Conservation (phyloP, 2,797 vertebrate genomes). For the Anisognathus igniventris region DNA sequence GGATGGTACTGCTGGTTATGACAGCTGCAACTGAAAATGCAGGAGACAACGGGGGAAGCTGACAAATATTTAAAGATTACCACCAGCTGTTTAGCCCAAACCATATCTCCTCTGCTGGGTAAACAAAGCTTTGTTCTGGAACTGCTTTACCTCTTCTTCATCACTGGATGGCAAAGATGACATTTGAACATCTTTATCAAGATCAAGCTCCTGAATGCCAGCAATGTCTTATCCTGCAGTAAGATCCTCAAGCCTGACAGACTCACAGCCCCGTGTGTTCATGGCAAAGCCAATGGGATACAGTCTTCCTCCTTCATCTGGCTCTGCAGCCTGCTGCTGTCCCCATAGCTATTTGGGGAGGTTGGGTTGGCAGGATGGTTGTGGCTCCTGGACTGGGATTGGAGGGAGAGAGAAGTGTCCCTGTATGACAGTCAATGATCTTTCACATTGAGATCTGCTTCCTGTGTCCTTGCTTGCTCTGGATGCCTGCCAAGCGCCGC, state of each 20-base stretch:
- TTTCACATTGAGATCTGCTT: neutral
- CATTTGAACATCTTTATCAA: neutral
- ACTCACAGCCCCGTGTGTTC: neutral
- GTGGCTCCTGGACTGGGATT: accelerated
- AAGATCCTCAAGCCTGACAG: neutral
- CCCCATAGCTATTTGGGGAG: accelerated
- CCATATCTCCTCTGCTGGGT: neutral
- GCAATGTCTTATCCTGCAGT: neutral
- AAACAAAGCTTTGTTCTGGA: neutral
- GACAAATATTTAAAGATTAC: slow-evolving; percentile 41
- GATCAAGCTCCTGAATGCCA: neutral
- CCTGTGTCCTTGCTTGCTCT: neutral
- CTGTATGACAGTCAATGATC: neutral
- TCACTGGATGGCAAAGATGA: neutral
- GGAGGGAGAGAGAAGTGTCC: neutral
- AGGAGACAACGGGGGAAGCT: neutral
- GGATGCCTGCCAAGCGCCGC: neutral
- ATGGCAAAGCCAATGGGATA: neutral
- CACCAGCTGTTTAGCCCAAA: slow-evolving; percentile 5
- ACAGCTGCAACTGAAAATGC: slow-evolving; percentile 49
- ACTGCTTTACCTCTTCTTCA: neutral
- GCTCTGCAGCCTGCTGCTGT: neutral
- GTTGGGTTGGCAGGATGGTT: neutral
- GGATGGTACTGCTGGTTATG: neutral
- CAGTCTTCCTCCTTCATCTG: neutral